Evolutionary conservation across 2,113 vertebrate genomes (phyloP), one percentile per base, ranked within the genome.

Genomic region (Coptodon rendalli): DNA sequence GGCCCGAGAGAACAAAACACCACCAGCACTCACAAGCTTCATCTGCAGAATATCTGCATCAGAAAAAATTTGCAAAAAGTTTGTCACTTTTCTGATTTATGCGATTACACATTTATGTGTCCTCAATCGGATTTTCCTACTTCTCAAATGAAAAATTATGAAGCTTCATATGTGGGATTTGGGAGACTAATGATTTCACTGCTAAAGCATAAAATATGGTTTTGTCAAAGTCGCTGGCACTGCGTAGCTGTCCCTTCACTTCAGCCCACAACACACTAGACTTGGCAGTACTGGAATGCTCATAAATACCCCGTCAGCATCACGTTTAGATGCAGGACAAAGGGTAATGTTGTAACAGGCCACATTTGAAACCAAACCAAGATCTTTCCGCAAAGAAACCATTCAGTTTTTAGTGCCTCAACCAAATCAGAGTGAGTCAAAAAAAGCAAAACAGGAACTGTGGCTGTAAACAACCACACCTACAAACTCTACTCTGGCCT

Each of bases 201-300:
- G 43, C 24, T 31, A 50, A 19, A 31, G 71, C 43, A 50, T 48
- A 45, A 76, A 45, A 76, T 31, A 50, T 27, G 6, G 17, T 78
- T 78, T 50, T 13, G 17, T 31, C 22, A 17, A 6, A 73, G 38
- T 45, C 6, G 1, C 9, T 29, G 1, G 24, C 71, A 50, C 14
- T 11, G 27, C 6, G 6, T 29, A 11, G 4, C 6, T 0, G 24
- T 45, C 68, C 40, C 40, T 11, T 48, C 27, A 45, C 27, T 31
- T 12, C 16, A 50, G 43, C 27, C 71, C 24, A 12, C 1, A 0
- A 5, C 16, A 17, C 71, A 12, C 24, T 19, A 29, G 1, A 29
- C 6, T 31, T n/a, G 12, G n/a, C 5, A 45, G 10, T 2, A 31
- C 9, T 31, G 43, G 9, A 24, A 48, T 48, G 68, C 14, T 48